phyloP scores from a whole-genome alignment of 2,888 invertebrate species.

The Calameuta pallipes region DNA sequence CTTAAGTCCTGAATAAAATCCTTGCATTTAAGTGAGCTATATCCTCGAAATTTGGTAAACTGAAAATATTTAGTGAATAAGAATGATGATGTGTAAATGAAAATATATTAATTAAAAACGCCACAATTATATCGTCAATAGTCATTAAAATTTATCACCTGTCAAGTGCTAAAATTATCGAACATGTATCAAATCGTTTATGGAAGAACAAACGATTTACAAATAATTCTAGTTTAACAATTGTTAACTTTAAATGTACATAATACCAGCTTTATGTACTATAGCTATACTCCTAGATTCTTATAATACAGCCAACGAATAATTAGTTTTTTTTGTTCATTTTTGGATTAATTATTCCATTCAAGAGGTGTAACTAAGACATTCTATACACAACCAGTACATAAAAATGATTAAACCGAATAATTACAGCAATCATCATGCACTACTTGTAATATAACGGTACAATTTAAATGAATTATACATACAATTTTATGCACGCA shows the following conservation, averaged over 20 bases:
- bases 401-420: too few species aligned
- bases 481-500: neutral
- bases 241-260: neutral
- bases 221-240: conserved; percentile 3
- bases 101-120: neutral
- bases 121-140: neutral
- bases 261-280: neutral
- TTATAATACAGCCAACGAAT: neutral
- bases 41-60: neutral
- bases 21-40: neutral
- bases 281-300: neutral
- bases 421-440: neutral
- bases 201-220: neutral
- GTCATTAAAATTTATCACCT: neutral
- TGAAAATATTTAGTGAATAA: neutral
- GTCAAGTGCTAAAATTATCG: neutral
- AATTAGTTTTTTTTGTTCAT: neutral
- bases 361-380: neutral
- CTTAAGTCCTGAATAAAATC: neutral
- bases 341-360: neutral
- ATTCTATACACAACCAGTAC: neutral
- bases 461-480: neutral
- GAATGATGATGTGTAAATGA: neutral
- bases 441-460: neutral
- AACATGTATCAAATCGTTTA: conserved; percentile 10